phyloP scores from a whole-genome alignment of 2,888 invertebrate genomes.

The Syritta pipiens region DNA sequence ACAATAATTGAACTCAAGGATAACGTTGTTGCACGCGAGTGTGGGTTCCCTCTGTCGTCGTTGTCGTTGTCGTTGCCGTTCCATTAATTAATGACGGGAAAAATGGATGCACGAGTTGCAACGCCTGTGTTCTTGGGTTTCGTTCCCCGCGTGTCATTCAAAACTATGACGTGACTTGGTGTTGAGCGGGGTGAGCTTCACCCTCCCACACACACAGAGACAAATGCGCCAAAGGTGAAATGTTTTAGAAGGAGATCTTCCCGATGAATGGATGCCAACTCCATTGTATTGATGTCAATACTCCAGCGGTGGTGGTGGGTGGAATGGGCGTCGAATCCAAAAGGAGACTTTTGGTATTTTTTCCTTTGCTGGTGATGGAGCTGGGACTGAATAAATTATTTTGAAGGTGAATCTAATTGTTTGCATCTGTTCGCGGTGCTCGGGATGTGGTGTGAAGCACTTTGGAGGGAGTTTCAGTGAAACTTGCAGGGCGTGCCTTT shows the following conservation, averaged over 20 bases:
- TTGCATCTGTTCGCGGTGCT: too few species aligned
- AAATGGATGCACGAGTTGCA: constrained; percentile 47
- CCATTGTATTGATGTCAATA: constrained; percentile 54
- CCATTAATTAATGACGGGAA: constrained; percentile 65
- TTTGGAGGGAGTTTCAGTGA: too few species aligned
- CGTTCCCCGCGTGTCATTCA: constrained; percentile 12
- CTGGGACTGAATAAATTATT: constrained; percentile 22
- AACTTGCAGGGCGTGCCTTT: too few species aligned
- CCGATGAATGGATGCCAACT: constrained; percentile 37
- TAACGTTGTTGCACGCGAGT: constrained; percentile 59
- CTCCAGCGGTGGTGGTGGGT: not conserved
- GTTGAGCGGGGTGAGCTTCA: constrained; percentile 2
- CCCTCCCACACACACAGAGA: not conserved
- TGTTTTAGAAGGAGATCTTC: constrained; percentile 29
- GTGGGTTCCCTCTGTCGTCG: too few species aligned
- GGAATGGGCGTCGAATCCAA: not conserved
- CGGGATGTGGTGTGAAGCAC: not conserved
- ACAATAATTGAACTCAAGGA: constrained; percentile 65
- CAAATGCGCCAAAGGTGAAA: constrained; percentile 1
- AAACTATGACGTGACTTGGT: not conserved
- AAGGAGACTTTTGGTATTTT: too few species aligned
- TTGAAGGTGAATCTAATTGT: constrained; percentile 3
- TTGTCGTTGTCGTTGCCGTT: too few species aligned
- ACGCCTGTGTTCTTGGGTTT: constrained; percentile 37
- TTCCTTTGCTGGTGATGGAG: too few species aligned